These are phyloP conservation scores for Drosophila chauvacae DNA, from an alignment of 1,140 invertebrate species.

Conservation along the genomic window DNA sequence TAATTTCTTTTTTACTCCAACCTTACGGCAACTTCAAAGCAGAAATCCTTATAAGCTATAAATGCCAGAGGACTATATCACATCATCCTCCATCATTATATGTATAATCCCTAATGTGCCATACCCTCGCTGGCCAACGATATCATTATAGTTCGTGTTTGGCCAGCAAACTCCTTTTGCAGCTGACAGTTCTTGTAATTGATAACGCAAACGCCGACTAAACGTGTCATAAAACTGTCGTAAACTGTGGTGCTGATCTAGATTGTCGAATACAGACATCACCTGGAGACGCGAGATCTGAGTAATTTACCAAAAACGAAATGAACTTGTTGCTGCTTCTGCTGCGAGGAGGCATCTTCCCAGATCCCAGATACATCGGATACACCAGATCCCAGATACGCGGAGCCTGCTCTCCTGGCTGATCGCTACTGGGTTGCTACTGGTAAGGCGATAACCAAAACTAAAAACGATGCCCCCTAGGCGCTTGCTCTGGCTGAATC, in stretches of 20 bases:
- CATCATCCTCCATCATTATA: conserved; percentile 2
- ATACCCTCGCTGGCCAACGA: conserved; percentile 5
- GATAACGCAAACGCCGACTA: conserved; percentile 59
- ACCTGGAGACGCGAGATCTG: conserved; percentile 46
- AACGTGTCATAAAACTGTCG: conserved; percentile 77
- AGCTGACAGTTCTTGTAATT: conserved; percentile 76
- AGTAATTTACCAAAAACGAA: conserved; percentile 80
- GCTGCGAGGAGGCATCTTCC: conserved; percentile 41
- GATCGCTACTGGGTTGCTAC: conserved; percentile 35
- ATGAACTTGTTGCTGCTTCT: conserved; percentile 71
- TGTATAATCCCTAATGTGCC: conserved; percentile 27
- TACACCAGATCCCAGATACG: conserved; percentile 42
- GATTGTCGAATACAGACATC: conserved; percentile 80
- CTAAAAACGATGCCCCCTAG: conserved; percentile 77
- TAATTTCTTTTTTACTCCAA: too few relatives aligned
- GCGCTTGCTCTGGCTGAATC: conserved; percentile 62
- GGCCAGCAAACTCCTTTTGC: conserved; percentile 48
- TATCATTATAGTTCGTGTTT: conserved; percentile 27
- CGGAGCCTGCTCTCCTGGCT: conserved; percentile 26
- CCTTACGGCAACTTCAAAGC: conserved; percentile 12
- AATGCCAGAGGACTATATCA: not conserved
- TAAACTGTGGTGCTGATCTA: conserved; percentile 72
- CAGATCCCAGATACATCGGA: conserved; percentile 39
- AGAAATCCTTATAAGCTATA: not conserved
- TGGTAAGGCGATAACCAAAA: conserved; percentile 75